phyloP scores from a whole-genome alignment of 2,113 vertebrate species.

The Malurus cyaneus region DNA sequence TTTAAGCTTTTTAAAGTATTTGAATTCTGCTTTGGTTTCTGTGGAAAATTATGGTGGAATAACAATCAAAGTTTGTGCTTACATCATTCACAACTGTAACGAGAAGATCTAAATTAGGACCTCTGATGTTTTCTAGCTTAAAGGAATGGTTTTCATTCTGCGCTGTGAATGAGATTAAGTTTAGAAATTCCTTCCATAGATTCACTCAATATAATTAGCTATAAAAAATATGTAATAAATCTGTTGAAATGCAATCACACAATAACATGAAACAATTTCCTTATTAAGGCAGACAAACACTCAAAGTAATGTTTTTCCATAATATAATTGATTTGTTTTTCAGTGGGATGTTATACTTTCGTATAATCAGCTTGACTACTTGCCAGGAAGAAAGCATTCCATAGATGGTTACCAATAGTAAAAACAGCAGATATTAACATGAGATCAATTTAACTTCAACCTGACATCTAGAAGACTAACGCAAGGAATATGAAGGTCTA shows the following conservation, averaged over 20 bases:
- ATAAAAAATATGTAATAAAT: not conserved
- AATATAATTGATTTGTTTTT: not conserved
- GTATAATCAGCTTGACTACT: not conserved
- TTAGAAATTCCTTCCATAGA: not conserved
- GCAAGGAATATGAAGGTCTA: not conserved
- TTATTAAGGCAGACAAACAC: not conserved
- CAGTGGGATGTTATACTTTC: not conserved
- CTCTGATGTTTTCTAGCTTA: not conserved
- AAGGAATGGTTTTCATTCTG: not conserved
- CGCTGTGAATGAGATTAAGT: not conserved
- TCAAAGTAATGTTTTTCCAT: not conserved
- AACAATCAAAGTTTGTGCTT: not conserved
- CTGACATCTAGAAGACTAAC: not conserved
- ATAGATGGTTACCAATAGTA: not conserved
- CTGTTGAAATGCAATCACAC: not conserved
- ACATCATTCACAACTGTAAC: not conserved
- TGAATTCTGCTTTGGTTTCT: not conserved
- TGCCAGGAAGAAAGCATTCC: not conserved
- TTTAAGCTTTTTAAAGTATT: not conserved
- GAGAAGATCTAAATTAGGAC: not conserved
- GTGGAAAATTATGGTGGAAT: not conserved
- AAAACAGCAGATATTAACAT: not conserved
- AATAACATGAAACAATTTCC: not conserved
- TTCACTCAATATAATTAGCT: not conserved
- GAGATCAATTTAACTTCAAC: not conserved